A percentile compares a stretch with the other conserved stretches of the same genome.
Conservation (phyloP, 2,888 invertebrate genomes). For the Dryobota labecula region DNA sequence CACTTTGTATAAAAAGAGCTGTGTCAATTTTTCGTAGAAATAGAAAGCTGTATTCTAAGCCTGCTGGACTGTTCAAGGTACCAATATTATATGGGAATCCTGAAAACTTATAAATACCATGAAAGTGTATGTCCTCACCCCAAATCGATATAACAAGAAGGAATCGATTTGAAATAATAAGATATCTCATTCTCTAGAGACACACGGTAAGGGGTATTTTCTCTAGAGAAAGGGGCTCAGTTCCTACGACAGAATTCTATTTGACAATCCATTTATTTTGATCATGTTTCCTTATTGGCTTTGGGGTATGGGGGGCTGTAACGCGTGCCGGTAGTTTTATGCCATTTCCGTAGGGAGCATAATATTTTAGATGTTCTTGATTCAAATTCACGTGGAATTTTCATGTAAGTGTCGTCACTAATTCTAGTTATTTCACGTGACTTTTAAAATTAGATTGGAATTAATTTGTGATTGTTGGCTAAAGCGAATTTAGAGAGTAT, state of each 20-base stretch:
- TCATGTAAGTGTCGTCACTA: neutral
- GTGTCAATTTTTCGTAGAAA: too few relatives aligned
- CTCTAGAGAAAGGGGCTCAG: conserved; percentile 38
- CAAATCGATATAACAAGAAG: neutral
- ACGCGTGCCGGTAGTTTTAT: conserved; percentile 6
- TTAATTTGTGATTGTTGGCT: too few relatives aligned
- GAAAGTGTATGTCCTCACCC: neutral
- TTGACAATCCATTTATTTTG: conserved; percentile 62
- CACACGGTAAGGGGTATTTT: neutral
- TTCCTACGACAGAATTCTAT: conserved; percentile 36
- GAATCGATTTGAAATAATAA: conserved; percentile 32
- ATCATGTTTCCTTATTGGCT: conserved; percentile 61
- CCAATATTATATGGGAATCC: too few relatives aligned
- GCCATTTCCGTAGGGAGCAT: neutral
- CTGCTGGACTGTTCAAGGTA: too few relatives aligned
- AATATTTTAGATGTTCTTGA: neutral
- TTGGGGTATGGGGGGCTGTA: conserved; percentile 22
- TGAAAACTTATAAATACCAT: neutral
- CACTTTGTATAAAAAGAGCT: too few relatives aligned
- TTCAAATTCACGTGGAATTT: neutral
- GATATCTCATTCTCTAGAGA: conserved; percentile 11
- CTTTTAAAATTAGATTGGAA: too few relatives aligned
- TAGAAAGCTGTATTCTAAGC: too few relatives aligned
- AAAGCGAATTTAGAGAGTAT: too few relatives aligned
- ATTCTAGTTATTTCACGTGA: neutral